phyloP scores from a whole-genome alignment of 2,888 invertebrate species.

The Odontocolon sp. region DNA sequence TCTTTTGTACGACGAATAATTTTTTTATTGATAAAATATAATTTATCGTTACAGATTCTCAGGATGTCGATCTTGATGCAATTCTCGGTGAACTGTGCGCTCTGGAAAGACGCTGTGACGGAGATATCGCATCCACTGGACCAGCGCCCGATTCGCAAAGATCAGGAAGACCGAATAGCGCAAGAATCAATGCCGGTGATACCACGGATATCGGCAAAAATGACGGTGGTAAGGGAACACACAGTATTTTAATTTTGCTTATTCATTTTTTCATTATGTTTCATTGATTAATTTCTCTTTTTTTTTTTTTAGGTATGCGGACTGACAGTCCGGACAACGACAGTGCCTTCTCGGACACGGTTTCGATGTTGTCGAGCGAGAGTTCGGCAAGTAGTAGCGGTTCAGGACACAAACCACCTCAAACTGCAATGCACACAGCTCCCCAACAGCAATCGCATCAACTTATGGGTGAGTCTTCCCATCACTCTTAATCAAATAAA shows the following conservation, averaged over 20 bases:
- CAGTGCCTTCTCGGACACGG: slow-evolving; percentile 98
- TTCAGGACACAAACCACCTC: slow-evolving; percentile 83
- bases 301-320: slow-evolving; percentile 80
- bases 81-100: slow-evolving; percentile 97
- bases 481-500: not conserved
- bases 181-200: slow-evolving; percentile 74
- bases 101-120: slow-evolving; percentile 87
- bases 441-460: slow-evolving; percentile 78
- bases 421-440: slow-evolving; percentile 77
- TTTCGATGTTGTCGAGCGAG: slow-evolving; percentile 95
- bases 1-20: not conserved
- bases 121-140: slow-evolving; percentile 77
- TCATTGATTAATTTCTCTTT: no score
- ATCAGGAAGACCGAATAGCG: slow-evolving; percentile 74
- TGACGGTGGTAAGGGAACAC: slow-evolving; percentile 75
- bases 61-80: slow-evolving; percentile 98
- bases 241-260: slow-evolving; percentile 29
- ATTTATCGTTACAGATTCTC: slow-evolving; percentile 86
- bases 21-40: not conserved
- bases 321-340: slow-evolving; percentile 98
- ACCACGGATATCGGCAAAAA: slow-evolving; percentile 74
- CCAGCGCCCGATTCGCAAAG: slow-evolving; percentile 76
- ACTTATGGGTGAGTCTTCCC: slow-evolving; percentile 74
- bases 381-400: slow-evolving; percentile 96
- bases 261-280: not conserved